Conservation (phyloP, 2,113 vertebrate genomes). For the Lethenteron camtschaticum region DNA sequence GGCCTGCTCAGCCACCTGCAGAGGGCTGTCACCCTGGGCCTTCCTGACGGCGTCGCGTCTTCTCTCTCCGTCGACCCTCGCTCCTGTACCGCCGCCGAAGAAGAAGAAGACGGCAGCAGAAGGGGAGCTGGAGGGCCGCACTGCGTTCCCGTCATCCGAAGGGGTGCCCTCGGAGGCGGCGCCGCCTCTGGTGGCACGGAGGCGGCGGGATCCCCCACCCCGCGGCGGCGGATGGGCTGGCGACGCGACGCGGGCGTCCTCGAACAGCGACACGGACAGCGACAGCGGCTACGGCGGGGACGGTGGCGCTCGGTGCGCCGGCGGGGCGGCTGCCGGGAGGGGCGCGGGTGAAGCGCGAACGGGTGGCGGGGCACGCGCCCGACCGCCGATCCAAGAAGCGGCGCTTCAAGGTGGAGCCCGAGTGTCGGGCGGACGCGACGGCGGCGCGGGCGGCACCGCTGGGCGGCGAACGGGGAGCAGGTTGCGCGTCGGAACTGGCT, state of each 20-base stretch:
- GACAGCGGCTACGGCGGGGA: slow-evolving; percentile 4
- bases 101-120: too few species aligned
- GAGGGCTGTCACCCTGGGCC: neutral
- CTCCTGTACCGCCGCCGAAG: too few species aligned
- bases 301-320: neutral
- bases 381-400: neutral
- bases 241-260: too few species aligned
- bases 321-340: neutral
- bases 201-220: neutral
- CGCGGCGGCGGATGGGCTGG: too few species aligned
- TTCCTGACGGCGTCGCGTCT: neutral
- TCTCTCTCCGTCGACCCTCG: too few species aligned
- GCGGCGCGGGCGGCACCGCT: neutral
- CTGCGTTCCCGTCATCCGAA: neutral
- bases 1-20: neutral
- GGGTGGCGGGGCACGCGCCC: neutral
- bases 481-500: neutral
- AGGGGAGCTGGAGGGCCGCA: neutral
- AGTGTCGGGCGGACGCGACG: neutral
- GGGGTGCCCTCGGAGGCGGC: too few species aligned
- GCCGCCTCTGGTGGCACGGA: neutral
- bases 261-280: neutral
- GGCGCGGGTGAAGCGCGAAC: neutral
- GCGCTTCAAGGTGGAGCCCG: neutral
- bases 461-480: too few species aligned